Evolutionary conservation across 2,888 invertebrate genomes (phyloP).

Genomic region (Pseudococcus jackbeardsleyi): DNA sequence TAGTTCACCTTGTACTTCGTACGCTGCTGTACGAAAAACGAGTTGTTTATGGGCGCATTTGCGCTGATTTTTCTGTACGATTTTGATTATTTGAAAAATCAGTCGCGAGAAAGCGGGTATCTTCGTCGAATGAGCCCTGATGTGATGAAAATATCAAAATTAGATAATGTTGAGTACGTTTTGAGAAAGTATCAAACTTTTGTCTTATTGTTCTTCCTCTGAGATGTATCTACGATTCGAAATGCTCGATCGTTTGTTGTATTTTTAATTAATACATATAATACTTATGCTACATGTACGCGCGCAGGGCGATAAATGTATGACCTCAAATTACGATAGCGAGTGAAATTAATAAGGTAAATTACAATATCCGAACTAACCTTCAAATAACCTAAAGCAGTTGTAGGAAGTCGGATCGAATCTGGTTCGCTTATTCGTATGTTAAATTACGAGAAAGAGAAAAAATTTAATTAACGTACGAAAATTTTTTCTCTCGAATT

Average conservation of each 20-base stretch:
- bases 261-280: slow-evolving; percentile 1
- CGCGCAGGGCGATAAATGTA: slow-evolving; percentile 25
- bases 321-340: slow-evolving; percentile 62
- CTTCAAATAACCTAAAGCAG: slow-evolving; percentile 64
- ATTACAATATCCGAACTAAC: slow-evolving; percentile 62
- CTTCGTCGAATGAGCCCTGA: background rate
- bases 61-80: background rate
- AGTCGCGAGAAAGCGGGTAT: background rate
- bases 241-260: slow-evolving; percentile 20
- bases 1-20: background rate
- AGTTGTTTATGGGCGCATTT: background rate
- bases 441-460: slow-evolving; percentile 49
- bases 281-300: background rate
- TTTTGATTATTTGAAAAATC: background rate
- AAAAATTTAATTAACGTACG: slow-evolving; percentile 43
- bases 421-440: slow-evolving; percentile 58
- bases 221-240: background rate
- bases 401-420: slow-evolving; percentile 56
- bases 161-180: too few species aligned
- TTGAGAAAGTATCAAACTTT: too few species aligned
- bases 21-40: background rate
- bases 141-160: too few species aligned
- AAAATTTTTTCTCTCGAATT: background rate
- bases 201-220: too few species aligned
- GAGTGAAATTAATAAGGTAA: slow-evolving; percentile 57